Evolutionary conservation across 2,797 vertebrate genomes (phyloP), one percentile per base, ranked within the genome.

Genomic region (Falco peregrinus): DNA sequence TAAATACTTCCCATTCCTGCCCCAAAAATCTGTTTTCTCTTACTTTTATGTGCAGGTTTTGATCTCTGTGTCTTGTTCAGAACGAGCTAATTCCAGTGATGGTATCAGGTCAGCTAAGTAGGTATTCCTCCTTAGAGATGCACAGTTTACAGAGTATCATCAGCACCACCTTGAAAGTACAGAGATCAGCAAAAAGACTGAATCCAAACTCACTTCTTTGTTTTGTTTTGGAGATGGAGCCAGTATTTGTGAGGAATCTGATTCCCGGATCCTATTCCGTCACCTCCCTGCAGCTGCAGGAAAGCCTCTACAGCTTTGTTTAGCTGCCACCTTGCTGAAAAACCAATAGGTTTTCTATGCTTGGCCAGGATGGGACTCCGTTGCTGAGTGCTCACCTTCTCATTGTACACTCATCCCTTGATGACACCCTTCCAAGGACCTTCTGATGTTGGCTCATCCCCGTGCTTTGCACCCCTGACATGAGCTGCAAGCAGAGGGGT

Each of bases 11-110:
- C 56, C 28, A 0, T 19, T 74, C 29, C 37, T 59, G 45, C 65
- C 33, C 60, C 16, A 10, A 12, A 45, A 65, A 37, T 68, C 48
- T 80, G 12, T 60, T 69, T 88, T 77, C 41, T 83, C 33, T 87
- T 86, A 12, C 96, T 97, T 92, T 96, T 33, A 94, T 93, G 53
- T 89, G 61, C 43, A 35, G 53, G 17, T 83, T 96, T 97, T 95
- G 79, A 94, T 97, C 79, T 94, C 41, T 22, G 0, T 29, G 13
- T 71, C 48, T 92, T 50, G 47, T 87, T 76, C 85, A 51, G 41
- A 90, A 50, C 16, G 31, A 90, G 65, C 60, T 85, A 70, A 56
- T 84, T 88, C 57, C 21, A 6, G 60, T 94, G 95, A 96, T 57
- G 6, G 69, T 95, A 89, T 88, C 61, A 80, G 92, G 96, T 84